A percentile compares a stretch with the other conserved stretches of the same genome.
phyloP scores from a whole-genome alignment of 2,113 vertebrate species.

The Oncorhynchus clarkii region DNA sequence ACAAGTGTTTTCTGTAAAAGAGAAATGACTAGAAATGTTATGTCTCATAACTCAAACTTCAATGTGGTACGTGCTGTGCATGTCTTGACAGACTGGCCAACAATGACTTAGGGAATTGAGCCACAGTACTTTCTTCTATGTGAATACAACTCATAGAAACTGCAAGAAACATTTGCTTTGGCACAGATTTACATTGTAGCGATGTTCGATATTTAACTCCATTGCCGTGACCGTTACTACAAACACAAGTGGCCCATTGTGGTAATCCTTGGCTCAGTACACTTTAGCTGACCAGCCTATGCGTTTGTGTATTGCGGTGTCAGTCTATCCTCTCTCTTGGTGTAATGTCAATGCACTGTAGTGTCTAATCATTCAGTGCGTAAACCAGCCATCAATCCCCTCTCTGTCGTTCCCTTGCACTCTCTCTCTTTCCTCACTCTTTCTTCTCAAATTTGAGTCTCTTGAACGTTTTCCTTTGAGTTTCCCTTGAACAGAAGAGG shows the following conservation, averaged over 20 bases:
- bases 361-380: constrained; percentile 62
- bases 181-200: constrained; percentile 77
- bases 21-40: constrained; percentile 58
- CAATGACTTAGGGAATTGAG: constrained; percentile 63
- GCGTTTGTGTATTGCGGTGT: constrained; percentile 66
- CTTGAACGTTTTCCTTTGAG: constrained; percentile 95
- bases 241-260: constrained; percentile 71
- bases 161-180: constrained; percentile 81
- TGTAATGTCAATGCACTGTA: constrained; percentile 69
- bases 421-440: constrained; percentile 8
- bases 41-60: constrained; percentile 50
- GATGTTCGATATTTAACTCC: constrained; percentile 68
- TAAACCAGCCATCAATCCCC: constrained; percentile 69
- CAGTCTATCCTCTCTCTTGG: constrained; percentile 65
- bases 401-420: constrained; percentile 56
- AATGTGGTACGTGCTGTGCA: constrained; percentile 61
- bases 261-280: constrained; percentile 71
- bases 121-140: constrained; percentile 64
- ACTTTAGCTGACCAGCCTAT: constrained; percentile 66
- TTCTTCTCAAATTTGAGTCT: constrained; percentile 86
- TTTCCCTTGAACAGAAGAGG: constrained; percentile 90
- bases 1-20: constrained; percentile 47
- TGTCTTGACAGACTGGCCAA: constrained; percentile 66
- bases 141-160: constrained; percentile 78
- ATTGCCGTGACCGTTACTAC: constrained; percentile 68